phyloP scores from a whole-genome alignment of 2,113 vertebrate species.

The Hippolais icterina region DNA sequence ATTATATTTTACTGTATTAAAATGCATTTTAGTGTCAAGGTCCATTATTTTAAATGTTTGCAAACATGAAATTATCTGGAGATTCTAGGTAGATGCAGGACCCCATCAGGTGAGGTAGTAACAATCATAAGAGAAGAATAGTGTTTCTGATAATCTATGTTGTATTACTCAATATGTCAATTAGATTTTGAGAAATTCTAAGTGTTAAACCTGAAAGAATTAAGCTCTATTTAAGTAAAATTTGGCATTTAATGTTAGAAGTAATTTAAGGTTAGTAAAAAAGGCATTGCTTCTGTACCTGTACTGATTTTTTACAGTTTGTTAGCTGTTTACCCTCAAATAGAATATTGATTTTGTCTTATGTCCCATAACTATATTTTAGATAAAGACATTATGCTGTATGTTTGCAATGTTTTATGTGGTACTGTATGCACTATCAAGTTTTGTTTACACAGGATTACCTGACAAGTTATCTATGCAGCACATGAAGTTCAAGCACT shows the following conservation, averaged over 20 bases:
- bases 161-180: neutral
- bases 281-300: neutral
- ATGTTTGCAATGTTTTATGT: neutral
- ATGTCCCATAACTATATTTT: neutral
- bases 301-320: neutral
- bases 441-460: neutral
- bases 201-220: neutral
- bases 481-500: neutral
- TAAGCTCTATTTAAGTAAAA: neutral
- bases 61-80: neutral
- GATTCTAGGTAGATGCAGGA: neutral
- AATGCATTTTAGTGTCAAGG: neutral
- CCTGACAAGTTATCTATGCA: neutral
- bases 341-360: neutral
- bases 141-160: neutral
- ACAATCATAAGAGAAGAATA: neutral
- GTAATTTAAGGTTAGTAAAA: neutral
- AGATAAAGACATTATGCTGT: neutral
- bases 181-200: neutral
- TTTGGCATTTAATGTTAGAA: neutral
- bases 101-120: neutral
- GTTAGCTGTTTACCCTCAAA: neutral
- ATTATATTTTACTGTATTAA: neutral
- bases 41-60: neutral
- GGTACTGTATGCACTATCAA: neutral